These are phyloP conservation scores for Anabas testudineus DNA, from an alignment of 2,797 vertebrate species.

Conservation along the genomic window DNA sequence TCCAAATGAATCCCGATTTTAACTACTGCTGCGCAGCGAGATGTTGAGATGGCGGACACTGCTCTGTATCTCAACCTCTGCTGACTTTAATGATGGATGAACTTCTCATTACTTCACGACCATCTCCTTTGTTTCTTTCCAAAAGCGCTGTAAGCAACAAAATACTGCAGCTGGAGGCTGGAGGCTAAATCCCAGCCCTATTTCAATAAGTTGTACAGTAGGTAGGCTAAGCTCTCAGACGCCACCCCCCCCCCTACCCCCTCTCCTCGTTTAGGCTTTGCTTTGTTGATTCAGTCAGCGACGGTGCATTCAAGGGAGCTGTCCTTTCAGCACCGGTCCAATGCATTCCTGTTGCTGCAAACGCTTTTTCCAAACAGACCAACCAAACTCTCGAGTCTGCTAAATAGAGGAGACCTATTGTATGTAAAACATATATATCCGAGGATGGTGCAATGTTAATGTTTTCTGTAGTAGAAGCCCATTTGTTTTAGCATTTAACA, in stretches of 20 bases:
- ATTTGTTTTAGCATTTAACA: slow-evolving; percentile 60
- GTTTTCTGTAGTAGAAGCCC: slow-evolving; percentile 73
- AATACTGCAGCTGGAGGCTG: slow-evolving; percentile 80
- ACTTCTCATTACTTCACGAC: slow-evolving; percentile 83
- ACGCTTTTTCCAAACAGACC: slow-evolving; percentile 75
- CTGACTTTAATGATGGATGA: slow-evolving; percentile 81
- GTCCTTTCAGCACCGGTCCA: slow-evolving; percentile 90
- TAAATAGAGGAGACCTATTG: slow-evolving; percentile 72
- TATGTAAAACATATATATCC: slow-evolving; percentile 71
- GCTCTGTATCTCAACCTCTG: slow-evolving; percentile 80
- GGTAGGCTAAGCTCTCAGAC: slow-evolving; percentile 75
- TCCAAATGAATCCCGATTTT: slow-evolving; percentile 86
- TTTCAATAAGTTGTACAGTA: slow-evolving; percentile 86
- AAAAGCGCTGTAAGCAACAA: slow-evolving; percentile 82
- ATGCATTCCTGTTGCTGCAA: slow-evolving; percentile 86
- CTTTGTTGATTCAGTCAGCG: slow-evolving; percentile 78
- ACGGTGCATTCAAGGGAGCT: slow-evolving; percentile 86
- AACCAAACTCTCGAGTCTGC: slow-evolving; percentile 77
- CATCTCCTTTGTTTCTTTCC: slow-evolving; percentile 74
- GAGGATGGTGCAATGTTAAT: slow-evolving; percentile 84
- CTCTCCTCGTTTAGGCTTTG: slow-evolving; percentile 63
- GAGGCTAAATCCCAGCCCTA: slow-evolving; percentile 77
- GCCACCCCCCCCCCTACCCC: neutral
- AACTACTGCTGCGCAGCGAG: slow-evolving; percentile 79
- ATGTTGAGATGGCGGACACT: slow-evolving; percentile 76